Evolutionary conservation across 1,140 invertebrate species (phyloP).

Genomic region (Harpegnathos saltator): DNA sequence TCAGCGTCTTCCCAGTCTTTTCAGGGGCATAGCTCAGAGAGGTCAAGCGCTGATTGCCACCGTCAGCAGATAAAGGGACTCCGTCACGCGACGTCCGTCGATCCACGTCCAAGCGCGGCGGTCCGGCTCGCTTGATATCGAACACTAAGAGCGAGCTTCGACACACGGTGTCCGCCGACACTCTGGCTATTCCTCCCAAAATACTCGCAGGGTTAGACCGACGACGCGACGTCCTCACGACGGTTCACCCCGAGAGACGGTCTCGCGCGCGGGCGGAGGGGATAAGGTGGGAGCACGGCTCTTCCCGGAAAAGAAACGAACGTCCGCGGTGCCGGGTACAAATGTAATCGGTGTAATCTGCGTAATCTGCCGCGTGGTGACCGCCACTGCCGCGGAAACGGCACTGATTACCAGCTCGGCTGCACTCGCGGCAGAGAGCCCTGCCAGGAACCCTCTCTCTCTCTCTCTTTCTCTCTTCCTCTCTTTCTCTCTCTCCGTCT

Average conservation of each 20-base stretch:
- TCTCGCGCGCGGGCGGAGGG: slow-evolving; percentile 20
- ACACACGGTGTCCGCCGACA: neutral
- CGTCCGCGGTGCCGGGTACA: slow-evolving; percentile 22
- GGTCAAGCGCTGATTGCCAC: neutral
- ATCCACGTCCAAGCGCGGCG: neutral
- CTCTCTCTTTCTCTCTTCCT: slow-evolving; percentile 23
- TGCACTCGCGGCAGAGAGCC: slow-evolving; percentile 72
- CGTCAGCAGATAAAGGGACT: neutral
- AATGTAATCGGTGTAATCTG: slow-evolving; percentile 66
- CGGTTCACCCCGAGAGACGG: slow-evolving; percentile 6
- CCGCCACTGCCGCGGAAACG: slow-evolving; percentile 84
- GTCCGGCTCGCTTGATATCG: neutral
- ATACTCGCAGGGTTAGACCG: neutral
- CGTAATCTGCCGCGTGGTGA: slow-evolving; percentile 81
- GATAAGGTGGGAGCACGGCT: slow-evolving; percentile 37
- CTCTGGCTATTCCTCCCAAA: neutral
- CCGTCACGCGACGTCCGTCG: neutral
- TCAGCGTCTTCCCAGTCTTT: neutral
- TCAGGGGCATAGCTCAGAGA: neutral
- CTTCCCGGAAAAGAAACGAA: slow-evolving; percentile 53
- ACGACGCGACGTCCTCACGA: neutral
- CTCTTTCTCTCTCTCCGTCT: neutral
- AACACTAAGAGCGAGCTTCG: neutral
- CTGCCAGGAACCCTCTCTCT: slow-evolving; percentile 67
- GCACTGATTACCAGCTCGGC: slow-evolving; percentile 84